Evolutionary conservation across 2,113 vertebrate genomes (phyloP).

Genomic region (Percopsis transmontana): DNA sequence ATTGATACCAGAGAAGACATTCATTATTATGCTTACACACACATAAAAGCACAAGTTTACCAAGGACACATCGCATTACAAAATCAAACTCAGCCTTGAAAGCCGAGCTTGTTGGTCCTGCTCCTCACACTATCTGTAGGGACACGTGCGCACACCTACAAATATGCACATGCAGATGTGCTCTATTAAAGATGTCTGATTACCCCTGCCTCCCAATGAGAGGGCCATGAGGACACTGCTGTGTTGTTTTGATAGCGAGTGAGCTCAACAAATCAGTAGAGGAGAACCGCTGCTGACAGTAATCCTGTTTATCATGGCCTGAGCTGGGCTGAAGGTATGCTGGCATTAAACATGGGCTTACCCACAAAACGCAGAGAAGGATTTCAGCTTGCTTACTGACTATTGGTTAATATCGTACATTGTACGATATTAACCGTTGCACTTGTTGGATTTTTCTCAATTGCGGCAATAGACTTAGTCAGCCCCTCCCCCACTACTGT

Average conservation of each 20-base stretch:
- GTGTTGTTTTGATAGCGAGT: slow-evolving; percentile 10
- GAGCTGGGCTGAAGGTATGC: not conserved
- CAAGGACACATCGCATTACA: slow-evolving; percentile 14
- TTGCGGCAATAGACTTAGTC: too few species aligned
- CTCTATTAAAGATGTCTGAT: slow-evolving; percentile 36
- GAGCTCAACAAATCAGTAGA: slow-evolving; percentile 14
- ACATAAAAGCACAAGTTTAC: slow-evolving; percentile 12
- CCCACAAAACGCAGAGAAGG: too few species aligned
- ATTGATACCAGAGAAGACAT: slow-evolving; percentile 30
- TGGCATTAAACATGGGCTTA: too few species aligned
- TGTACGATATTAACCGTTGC: too few species aligned
- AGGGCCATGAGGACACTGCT: slow-evolving; percentile 14
- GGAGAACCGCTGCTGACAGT: slow-evolving; percentile 34
- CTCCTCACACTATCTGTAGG: slow-evolving; percentile 14
- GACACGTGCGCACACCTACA: slow-evolving; percentile 31
- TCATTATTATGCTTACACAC: slow-evolving; percentile 1
- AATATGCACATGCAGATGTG: slow-evolving; percentile 41
- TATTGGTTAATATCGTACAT: too few species aligned
- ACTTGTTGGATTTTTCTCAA: too few species aligned
- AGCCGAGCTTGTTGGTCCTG: slow-evolving; percentile 26
- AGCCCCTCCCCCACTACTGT: too few species aligned
- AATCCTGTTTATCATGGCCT: slow-evolving; percentile 38
- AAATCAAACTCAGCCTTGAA: slow-evolving; percentile 39
- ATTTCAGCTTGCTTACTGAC: too few species aligned
- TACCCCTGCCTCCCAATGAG: slow-evolving; percentile 15